These are phyloP conservation scores for Manacus vitellinus DNA, from an alignment of 2,113 vertebrate species.

Conservation along the genomic window DNA sequence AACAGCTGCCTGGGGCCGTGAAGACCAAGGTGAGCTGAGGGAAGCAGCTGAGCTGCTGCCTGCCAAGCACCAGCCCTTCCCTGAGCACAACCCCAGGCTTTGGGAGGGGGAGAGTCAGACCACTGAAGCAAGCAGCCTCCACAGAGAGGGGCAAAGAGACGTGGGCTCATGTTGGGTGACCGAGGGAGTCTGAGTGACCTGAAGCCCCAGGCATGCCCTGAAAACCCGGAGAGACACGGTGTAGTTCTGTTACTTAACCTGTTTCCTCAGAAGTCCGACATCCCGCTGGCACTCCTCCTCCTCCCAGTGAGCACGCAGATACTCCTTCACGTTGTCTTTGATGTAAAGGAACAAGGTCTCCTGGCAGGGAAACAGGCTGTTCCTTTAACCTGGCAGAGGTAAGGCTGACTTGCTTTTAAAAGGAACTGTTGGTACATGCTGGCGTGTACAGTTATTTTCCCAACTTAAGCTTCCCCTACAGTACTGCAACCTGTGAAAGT, in stretches of 20 bases:
- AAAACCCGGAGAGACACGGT: accelerated
- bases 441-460: background rate
- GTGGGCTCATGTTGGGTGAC: background rate
- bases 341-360: slow-evolving; percentile 94
- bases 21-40: background rate
- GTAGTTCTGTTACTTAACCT: slow-evolving; percentile 75
- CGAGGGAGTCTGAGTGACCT: accelerated
- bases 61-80: background rate
- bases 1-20: accelerated
- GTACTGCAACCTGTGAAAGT: background rate
- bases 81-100: background rate
- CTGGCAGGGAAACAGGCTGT: slow-evolving; percentile 64
- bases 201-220: background rate
- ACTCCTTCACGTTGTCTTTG: slow-evolving; percentile 88
- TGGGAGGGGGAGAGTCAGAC: background rate
- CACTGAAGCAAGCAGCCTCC: accelerated
- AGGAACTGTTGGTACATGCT: accelerated
- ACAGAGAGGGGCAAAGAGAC: background rate
- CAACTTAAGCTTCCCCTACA: background rate
- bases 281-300: slow-evolving; percentile 96
- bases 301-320: slow-evolving; percentile 89
- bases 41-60: background rate
- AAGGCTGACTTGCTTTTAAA: background rate
- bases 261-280: slow-evolving; percentile 89
- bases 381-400: background rate